Percentiles rank a stretch among this genome's conserved stretches.
Evolutionary conservation across 2,113 vertebrate genomes (phyloP).

Genomic region (Lagopus muta): DNA sequence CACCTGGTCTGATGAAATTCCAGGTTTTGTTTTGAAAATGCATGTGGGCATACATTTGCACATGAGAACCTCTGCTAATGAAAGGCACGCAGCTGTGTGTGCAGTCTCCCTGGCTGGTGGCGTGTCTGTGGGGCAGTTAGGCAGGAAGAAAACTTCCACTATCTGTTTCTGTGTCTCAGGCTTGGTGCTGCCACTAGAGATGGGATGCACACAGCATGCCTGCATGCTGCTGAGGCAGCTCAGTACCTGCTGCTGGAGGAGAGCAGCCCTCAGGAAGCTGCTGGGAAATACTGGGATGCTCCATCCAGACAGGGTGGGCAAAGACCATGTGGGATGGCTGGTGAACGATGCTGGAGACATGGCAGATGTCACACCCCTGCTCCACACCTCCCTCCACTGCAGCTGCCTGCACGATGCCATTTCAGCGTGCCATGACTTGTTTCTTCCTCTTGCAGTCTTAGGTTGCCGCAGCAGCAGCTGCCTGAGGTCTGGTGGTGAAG

Average conservation of each 20-base stretch:
- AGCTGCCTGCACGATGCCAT: not conserved
- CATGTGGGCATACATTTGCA: not conserved
- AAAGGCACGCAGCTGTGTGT: fast-evolving
- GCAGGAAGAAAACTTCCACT: not conserved
- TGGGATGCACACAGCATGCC: not conserved
- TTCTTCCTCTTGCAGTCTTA: not conserved
- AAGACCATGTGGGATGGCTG: fast-evolving
- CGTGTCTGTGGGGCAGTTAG: not conserved
- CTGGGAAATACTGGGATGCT: not conserved
- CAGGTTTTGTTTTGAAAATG: not conserved
- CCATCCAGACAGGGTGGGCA: fast-evolving
- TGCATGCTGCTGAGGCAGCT: not conserved
- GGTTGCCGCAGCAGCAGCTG: too few species aligned
- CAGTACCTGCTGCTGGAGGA: too few species aligned
- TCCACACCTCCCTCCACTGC: fast-evolving
- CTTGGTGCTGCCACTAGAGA: fast-evolving
- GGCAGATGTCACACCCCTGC: fast-evolving
- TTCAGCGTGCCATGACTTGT: not conserved
- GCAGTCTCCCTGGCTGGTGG: not conserved
- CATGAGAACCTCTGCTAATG: not conserved
- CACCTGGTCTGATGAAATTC: not conserved
- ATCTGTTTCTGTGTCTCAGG: not conserved
- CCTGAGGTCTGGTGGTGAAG: not conserved
- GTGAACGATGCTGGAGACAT: fast-evolving
- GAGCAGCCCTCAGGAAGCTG: not conserved